Conservation (phyloP, 1,140 invertebrate genomes). For the Penaeus japonicus region DNA sequence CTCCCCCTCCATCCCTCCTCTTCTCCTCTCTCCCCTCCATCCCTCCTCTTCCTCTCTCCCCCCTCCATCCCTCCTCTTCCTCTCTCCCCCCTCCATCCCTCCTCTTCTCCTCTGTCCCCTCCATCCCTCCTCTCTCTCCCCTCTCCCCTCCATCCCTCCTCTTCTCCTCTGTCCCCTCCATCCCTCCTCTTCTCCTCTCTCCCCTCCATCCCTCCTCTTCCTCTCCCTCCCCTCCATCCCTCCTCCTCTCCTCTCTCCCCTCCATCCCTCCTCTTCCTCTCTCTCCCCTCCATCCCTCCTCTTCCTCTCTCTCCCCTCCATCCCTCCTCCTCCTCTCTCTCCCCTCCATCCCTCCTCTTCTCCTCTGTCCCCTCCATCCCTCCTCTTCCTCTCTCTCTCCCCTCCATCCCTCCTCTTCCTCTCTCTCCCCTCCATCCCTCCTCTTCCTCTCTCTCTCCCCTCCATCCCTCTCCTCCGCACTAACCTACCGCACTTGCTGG, state of each 20-base stretch:
- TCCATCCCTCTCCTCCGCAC: not conserved
- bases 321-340: not conserved
- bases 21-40: too few relatives aligned
- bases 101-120: too few relatives aligned
- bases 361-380: not conserved
- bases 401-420: not conserved
- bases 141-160: not conserved
- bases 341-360: not conserved
- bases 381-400: not conserved
- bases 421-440: not conserved
- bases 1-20: too few relatives aligned
- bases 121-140: too few relatives aligned
- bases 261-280: not conserved
- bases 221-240: not conserved
- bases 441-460: not conserved
- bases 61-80: too few relatives aligned
- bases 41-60: too few relatives aligned
- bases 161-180: not conserved
- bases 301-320: not conserved
- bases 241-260: not conserved
- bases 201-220: not conserved
- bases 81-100: too few relatives aligned
- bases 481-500: not conserved
- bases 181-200: not conserved
- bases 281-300: not conserved